A percentile compares a stretch with the other conserved stretches of the same genome.
Evolutionary conservation across 2,113 vertebrate genomes (phyloP).

Genomic region (Alligator mississippiensis): DNA sequence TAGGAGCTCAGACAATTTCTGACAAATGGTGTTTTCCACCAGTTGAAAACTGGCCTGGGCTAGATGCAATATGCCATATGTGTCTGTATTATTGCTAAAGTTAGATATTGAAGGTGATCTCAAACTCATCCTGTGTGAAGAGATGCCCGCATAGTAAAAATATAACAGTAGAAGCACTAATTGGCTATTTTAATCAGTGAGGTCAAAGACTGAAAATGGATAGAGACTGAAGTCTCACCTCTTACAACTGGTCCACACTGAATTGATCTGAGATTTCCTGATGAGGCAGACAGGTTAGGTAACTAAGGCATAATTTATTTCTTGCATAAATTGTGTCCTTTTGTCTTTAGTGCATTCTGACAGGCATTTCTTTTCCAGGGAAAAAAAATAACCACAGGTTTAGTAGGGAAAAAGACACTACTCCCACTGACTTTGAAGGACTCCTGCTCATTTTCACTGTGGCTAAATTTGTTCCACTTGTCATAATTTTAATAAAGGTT

Average conservation of each 20-base stretch:
- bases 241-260: not conserved
- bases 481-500: not conserved
- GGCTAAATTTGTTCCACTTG: not conserved
- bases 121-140: not conserved
- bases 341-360: not conserved
- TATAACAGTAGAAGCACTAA: not conserved
- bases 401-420: not conserved
- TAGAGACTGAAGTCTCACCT: not conserved
- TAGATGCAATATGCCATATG: not conserved
- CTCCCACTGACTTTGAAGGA: not conserved
- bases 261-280: not conserved
- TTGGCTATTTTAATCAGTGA: not conserved
- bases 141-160: not conserved
- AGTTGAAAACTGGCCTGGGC: not conserved
- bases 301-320: not conserved
- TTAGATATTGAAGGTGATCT: not conserved
- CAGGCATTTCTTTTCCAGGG: not conserved
- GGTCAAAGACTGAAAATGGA: not conserved
- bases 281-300: not conserved
- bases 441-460: not conserved
- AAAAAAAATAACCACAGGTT: not conserved
- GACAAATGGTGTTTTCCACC: conserved; percentile 18
- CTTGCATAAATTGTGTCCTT: not conserved
- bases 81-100: fast-evolving
- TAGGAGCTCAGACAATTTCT: not conserved